These are phyloP conservation scores for Latrodectus geometricus DNA, from an alignment of 1,140 invertebrate genomes.

Conservation along the genomic window DNA sequence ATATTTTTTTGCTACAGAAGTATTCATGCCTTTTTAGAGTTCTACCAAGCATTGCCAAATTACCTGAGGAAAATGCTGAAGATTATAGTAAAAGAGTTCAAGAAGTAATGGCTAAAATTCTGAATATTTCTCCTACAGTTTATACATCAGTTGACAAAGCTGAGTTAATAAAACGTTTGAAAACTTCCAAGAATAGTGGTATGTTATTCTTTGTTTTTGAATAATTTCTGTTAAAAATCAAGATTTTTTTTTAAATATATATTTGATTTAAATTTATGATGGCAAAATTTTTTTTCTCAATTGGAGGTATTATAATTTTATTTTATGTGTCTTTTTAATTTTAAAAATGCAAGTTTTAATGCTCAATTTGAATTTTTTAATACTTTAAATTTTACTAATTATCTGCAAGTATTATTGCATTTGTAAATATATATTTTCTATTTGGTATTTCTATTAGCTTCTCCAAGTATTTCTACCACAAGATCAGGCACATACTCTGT, in stretches of 20 bases:
- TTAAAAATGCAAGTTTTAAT: too few relatives aligned
- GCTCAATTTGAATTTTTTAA: too few relatives aligned
- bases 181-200: not conserved
- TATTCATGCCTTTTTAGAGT: not conserved
- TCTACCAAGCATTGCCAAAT: conserved; percentile 37
- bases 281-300: not conserved
- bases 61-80: conserved; percentile 32
- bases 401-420: too few relatives aligned
- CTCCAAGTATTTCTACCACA: too few relatives aligned
- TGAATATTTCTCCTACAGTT: conserved; percentile 5
- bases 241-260: not conserved
- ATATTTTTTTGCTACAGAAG: not conserved
- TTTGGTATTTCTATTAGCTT: too few relatives aligned
- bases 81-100: conserved; percentile 52
- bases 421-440: too few relatives aligned
- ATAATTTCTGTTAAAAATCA: not conserved
- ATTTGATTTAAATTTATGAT: not conserved
- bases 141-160: conserved; percentile 41
- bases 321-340: too few relatives aligned
- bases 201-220: not conserved
- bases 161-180: conserved; percentile 41
- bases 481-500: too few relatives aligned
- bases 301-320: too few relatives aligned
- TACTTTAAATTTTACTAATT: too few relatives aligned
- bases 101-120: conserved; percentile 26